Evolutionary conservation across 2,113 vertebrate species (phyloP).

Genomic region (Elephantulus edwardii): DNA sequence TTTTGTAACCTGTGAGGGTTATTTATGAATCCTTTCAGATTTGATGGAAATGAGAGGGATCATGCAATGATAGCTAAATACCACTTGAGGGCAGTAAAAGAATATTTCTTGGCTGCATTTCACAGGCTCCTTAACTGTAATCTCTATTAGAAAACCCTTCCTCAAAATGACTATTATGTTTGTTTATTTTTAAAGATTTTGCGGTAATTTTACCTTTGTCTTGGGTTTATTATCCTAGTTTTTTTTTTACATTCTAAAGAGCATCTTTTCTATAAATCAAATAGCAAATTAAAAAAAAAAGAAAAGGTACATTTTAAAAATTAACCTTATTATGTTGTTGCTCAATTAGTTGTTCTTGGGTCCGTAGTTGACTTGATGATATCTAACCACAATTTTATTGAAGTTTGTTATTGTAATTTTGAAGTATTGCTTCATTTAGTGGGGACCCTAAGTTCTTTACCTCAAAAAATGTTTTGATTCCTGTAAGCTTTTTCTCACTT

Average conservation of each 20-base stretch:
- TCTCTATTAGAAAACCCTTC: not conserved
- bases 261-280: not conserved
- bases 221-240: not conserved
- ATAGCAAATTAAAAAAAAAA: not conserved
- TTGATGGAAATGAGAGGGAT: too few relatives aligned
- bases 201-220: not conserved
- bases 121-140: not conserved
- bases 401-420: too few relatives aligned
- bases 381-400: too few relatives aligned
- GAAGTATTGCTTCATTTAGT: not conserved
- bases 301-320: too few relatives aligned
- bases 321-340: too few relatives aligned
- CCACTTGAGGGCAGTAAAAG: slow-evolving; percentile 66
- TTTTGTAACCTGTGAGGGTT: too few relatives aligned
- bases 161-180: not conserved
- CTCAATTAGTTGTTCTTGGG: too few relatives aligned
- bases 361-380: too few relatives aligned
- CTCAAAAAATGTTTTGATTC: not conserved
- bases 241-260: not conserved
- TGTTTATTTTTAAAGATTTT: not conserved
- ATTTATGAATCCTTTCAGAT: too few relatives aligned
- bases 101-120: not conserved
- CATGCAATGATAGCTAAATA: not conserved
- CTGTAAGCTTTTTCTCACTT: not conserved
- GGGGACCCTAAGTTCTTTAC: not conserved